These are phyloP conservation scores for Heloderma charlesbogerti DNA, from an alignment of 2,113 vertebrate species.

Conservation along the genomic window DNA sequence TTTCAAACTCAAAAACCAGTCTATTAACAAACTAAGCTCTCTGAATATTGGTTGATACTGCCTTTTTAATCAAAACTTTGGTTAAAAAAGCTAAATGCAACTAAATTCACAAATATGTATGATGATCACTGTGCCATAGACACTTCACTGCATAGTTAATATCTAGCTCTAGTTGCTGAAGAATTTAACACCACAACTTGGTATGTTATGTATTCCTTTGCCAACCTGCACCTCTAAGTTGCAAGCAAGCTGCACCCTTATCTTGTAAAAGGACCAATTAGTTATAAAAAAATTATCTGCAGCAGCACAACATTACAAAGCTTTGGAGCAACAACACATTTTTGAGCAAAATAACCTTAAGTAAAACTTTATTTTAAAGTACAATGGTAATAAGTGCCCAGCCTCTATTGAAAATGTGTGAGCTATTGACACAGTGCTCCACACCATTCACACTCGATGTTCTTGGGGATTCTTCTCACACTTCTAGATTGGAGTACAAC, in stretches of 20 bases:
- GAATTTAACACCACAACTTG: too few species aligned
- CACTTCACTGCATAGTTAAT: neutral
- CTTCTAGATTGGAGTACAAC: too few species aligned
- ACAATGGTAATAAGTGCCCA: neutral
- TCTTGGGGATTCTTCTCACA: neutral
- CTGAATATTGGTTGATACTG: neutral
- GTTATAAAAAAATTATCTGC: neutral
- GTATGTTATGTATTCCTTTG: neutral
- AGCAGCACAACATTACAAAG: neutral
- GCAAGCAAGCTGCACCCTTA: neutral
- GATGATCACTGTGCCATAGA: neutral
- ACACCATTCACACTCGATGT: neutral
- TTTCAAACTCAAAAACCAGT: neutral
- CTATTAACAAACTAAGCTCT: neutral
- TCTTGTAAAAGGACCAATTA: neutral
- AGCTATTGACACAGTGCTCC: too few species aligned
- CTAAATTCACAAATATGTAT: neutral
- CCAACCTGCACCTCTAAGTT: neutral
- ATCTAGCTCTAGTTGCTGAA: too few species aligned
- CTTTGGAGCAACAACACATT: neutral
- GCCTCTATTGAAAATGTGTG: neutral
- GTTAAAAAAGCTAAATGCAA: neutral
- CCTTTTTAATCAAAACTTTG: neutral
- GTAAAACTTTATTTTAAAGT: too few species aligned
- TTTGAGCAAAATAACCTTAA: neutral